Evolutionary conservation across 2,888 invertebrate genomes (phyloP).

Genomic region (Blastobasis lacticolella): DNA sequence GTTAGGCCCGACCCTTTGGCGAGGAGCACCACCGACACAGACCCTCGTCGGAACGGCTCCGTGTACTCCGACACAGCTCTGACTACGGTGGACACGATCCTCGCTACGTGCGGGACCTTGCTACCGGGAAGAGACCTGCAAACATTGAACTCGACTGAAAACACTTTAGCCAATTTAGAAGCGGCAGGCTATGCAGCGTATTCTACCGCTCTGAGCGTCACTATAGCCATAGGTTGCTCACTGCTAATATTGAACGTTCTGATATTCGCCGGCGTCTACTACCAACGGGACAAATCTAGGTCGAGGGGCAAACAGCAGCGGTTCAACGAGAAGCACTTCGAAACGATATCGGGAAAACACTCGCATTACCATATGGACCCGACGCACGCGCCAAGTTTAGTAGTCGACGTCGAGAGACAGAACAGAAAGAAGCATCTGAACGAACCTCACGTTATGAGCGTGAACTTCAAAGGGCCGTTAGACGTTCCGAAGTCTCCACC

Average conservation of each 20-base stretch:
- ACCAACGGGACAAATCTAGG: constrained; percentile 84
- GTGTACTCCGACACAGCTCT: constrained; percentile 75
- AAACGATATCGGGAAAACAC: constrained; percentile 84
- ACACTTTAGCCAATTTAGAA: constrained; percentile 85
- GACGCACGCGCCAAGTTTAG: constrained; percentile 85
- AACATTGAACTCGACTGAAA: constrained; percentile 74
- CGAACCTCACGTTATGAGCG: constrained; percentile 68
- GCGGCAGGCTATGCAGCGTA: constrained; percentile 85
- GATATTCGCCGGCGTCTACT: constrained; percentile 89
- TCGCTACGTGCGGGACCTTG: constrained; percentile 82
- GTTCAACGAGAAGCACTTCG: constrained; percentile 80
- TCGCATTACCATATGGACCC: constrained; percentile 86
- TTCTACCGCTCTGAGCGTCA: constrained; percentile 84
- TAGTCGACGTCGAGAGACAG: constrained; percentile 84
- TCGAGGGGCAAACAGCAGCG: constrained; percentile 79
- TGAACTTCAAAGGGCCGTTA: constrained; percentile 74
- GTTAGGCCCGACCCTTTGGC: constrained; percentile 89
- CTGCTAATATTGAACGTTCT: constrained; percentile 86
- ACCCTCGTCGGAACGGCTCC: constrained; percentile 69
- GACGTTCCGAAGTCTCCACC: constrained; percentile 76
- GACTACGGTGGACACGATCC: constrained; percentile 80
- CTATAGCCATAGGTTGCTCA: constrained; percentile 87
- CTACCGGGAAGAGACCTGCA: constrained; percentile 67
- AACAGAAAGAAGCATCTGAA: constrained; percentile 60
- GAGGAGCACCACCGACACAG: constrained; percentile 74